These are phyloP conservation scores for Aphelenchoides besseyi DNA, from an alignment of 1,140 invertebrate species.

Conservation along the genomic window DNA sequence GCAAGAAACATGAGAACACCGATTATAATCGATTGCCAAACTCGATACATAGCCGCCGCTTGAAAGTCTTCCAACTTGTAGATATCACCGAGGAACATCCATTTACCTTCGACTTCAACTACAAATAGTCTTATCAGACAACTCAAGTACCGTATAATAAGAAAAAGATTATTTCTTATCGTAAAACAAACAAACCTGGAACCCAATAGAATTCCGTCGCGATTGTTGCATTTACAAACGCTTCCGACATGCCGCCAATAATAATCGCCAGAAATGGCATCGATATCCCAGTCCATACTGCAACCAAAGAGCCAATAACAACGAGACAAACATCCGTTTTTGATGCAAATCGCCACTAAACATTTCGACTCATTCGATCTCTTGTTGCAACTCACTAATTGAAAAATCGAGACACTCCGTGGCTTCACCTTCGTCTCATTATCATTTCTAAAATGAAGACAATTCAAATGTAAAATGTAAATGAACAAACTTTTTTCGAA, in stretches of 20 bases:
- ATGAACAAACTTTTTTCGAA: no score
- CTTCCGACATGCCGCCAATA: conserved; percentile 33
- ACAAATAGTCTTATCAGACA: no score
- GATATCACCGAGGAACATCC: conserved; percentile 18
- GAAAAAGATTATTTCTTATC: conserved; percentile 4
- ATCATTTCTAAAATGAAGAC: no score
- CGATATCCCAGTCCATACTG: conserved; percentile 37
- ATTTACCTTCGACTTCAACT: conserved; percentile 30
- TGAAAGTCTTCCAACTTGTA: conserved; percentile 41
- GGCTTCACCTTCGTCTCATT: neutral
- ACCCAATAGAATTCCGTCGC: conserved; percentile 13
- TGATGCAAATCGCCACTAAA: conserved; percentile 51
- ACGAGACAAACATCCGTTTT: conserved; percentile 38
- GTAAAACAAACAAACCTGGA: conserved; percentile 1
- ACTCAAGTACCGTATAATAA: neutral
- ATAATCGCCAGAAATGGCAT: conserved; percentile 46
- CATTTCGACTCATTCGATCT: neutral
- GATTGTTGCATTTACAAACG: conserved; percentile 45
- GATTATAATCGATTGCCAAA: conserved; percentile 7
- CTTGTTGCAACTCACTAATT: conserved; percentile 24
- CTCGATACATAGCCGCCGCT: conserved; percentile 4
- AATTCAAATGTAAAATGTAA: no score
- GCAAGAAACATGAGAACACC: conserved; percentile 31
- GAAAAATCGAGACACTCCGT: conserved; percentile 24
- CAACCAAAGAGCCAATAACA: conserved; percentile 33